Evolutionary conservation across 2,888 invertebrate genomes (phyloP).

Genomic region (Cyaniris semiargus): DNA sequence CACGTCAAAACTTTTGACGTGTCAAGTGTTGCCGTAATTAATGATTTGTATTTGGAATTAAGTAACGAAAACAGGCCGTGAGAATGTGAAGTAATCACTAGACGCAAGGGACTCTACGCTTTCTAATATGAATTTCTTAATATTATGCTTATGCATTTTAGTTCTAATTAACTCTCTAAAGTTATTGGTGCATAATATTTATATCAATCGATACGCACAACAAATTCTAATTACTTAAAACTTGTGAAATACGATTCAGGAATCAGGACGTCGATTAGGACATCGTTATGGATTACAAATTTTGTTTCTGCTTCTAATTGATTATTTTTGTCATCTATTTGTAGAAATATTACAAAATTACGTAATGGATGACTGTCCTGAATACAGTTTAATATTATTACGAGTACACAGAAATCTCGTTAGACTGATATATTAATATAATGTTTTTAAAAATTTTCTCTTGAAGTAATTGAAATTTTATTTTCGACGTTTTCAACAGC

Average conservation of each 20-base stretch:
- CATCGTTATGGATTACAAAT: background rate
- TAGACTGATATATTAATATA: background rate
- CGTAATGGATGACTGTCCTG: background rate
- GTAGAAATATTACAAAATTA: background rate
- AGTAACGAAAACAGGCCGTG: constrained; percentile 25
- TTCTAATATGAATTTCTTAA: background rate
- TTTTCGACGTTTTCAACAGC: background rate
- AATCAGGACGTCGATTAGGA: background rate
- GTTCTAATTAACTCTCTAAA: constrained; percentile 15
- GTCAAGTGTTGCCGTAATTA: constrained; percentile 26
- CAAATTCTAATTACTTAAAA: background rate
- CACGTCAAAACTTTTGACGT: constrained; percentile 10
- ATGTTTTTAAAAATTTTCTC: background rate
- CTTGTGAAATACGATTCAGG: background rate
- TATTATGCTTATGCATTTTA: background rate
- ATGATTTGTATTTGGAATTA: constrained; percentile 11
- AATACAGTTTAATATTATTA: background rate
- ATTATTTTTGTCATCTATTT: background rate
- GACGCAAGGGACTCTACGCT: constrained; percentile 9
- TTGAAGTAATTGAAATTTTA: background rate
- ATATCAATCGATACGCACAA: background rate
- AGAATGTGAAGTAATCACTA: constrained; percentile 6
- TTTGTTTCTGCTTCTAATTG: background rate
- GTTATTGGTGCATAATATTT: constrained; percentile 10
- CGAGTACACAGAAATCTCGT: background rate